These are phyloP conservation scores for Acromyrmex charruanus DNA, from an alignment of 1,140 invertebrate species.

Conservation along the genomic window DNA sequence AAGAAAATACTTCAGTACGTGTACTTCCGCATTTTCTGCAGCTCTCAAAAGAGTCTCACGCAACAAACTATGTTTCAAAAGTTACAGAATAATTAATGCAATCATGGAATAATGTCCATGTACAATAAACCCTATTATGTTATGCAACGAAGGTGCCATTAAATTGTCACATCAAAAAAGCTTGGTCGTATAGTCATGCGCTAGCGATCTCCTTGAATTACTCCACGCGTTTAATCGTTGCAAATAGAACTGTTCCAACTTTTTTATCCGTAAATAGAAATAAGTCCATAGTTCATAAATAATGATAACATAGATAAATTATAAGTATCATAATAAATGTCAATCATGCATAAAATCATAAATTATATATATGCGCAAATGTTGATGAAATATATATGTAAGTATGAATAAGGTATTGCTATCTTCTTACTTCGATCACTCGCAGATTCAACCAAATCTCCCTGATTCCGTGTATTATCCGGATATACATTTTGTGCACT, in stretches of 20 bases:
- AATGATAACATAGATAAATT: neutral
- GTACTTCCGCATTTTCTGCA: neutral
- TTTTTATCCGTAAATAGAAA: slow-evolving; percentile 4
- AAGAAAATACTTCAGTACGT: slow-evolving; percentile 10
- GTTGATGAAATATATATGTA: neutral
- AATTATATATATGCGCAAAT: neutral
- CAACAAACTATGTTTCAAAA: neutral
- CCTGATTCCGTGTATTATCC: slow-evolving; percentile 18
- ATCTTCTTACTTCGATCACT: slow-evolving; percentile 76
- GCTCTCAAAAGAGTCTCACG: neutral
- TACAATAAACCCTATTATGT: slow-evolving; percentile 15
- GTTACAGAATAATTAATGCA: slow-evolving; percentile 31
- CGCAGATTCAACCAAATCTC: slow-evolving; percentile 73
- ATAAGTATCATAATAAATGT: neutral
- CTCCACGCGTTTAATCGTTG: neutral
- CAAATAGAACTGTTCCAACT: neutral
- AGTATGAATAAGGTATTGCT: neutral
- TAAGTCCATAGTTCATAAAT: slow-evolving; percentile 5
- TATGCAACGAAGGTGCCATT: slow-evolving; percentile 36
- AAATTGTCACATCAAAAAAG: slow-evolving; percentile 55
- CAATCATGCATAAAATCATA: neutral
- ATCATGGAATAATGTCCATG: neutral
- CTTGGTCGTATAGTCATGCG: slow-evolving; percentile 6
- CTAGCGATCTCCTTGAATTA: slow-evolving; percentile 46
- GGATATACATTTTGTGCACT: slow-evolving; percentile 25